These are phyloP conservation scores for Druceiella hillmani DNA, from an alignment of 2,888 invertebrate genomes.

Conservation along the genomic window DNA sequence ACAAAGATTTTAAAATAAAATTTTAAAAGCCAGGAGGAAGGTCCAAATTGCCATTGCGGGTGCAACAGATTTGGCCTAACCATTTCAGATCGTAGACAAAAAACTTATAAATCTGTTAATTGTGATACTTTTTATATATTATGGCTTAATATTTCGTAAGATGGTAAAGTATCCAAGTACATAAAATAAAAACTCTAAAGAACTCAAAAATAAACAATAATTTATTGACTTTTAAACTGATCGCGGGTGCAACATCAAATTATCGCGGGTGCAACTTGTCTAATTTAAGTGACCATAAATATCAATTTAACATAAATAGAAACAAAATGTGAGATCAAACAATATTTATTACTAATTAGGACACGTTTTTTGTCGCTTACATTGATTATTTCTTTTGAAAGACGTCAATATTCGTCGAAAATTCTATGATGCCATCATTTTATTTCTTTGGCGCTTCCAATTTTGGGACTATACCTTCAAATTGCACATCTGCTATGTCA, in stretches of 20 bases:
- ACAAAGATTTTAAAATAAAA: too few relatives aligned
- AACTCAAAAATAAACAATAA: constrained; percentile 16
- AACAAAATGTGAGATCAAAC: constrained; percentile 20
- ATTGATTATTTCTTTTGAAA: constrained; percentile 23
- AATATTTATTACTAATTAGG: constrained; percentile 11
- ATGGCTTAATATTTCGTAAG: constrained; percentile 10
- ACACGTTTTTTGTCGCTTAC: constrained; percentile 16
- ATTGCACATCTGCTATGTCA: constrained; percentile 24
- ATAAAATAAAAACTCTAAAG: constrained; percentile 6
- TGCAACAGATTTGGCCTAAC: too few relatives aligned
- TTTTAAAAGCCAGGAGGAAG: too few relatives aligned
- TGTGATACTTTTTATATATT: too few relatives aligned
- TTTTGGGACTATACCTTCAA: constrained; percentile 22
- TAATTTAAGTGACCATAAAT: constrained; percentile 18
- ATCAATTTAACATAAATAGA: constrained; percentile 16
- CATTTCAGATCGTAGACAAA: too few relatives aligned
- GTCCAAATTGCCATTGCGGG: too few relatives aligned
- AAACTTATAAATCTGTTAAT: too few relatives aligned
- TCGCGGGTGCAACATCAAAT: too few relatives aligned
- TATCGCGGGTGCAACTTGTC: constrained; percentile 14
- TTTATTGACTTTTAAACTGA: constrained; percentile 13
- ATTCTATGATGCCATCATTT: constrained; percentile 21
- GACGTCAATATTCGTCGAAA: constrained; percentile 21
- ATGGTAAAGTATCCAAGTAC: too few relatives aligned
- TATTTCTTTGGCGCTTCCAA: constrained; percentile 23